Base-by-base conservation (phyloP, 2,113 vertebrate genomes). In the Atherinomorus stipes region DNA sequence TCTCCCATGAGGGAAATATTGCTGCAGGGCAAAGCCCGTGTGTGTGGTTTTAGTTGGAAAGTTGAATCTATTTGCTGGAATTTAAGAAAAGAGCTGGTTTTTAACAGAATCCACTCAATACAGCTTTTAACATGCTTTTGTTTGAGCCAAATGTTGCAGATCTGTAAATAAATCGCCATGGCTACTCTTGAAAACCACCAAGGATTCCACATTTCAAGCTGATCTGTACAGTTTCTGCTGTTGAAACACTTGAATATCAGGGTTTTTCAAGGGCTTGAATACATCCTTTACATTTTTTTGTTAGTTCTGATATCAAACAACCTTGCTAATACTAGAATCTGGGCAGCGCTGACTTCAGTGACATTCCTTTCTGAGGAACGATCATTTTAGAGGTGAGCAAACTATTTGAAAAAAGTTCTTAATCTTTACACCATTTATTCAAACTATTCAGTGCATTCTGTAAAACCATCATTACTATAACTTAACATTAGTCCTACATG, bases 401-500 rank as follows among this genome's bases (percentile, higher is more conserved):
- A 31, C 28, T 31, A 31, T 7, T 31, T 31, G 7, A 31, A 31
- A 4, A 31, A 31, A 31, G 3, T 3, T 3, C 7, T 4, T 31
- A 34, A 4, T 5, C 4, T 7, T 4, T 34, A 7, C 31, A 8
- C n/a, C n/a, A n/a, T n/a, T n/a, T n/a, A n/a, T n/a, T n/a, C n/a
- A 64, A 50, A 21, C 42, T 13, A 12, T 18, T 7, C n/a, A 2
- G 9, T 9, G 1, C 25, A 9, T 25, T 59, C 51, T 54, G 26
- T 6, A 19, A 57, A 40, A 19, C 45, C 52, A 77, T 61, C 18
- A 1, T 12, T 60, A 49, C 11, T 49, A 42, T 74, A 75, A 45
- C 38, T 73, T 52, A 66, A 79, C 54, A 31, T 50, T 23, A 31
- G 11, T 74, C 52, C 34, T 42, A 67, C 65, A 51, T 70, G 73